Evolutionary conservation across 2,888 invertebrate species (phyloP).

Genomic region (Thera britannica): DNA sequence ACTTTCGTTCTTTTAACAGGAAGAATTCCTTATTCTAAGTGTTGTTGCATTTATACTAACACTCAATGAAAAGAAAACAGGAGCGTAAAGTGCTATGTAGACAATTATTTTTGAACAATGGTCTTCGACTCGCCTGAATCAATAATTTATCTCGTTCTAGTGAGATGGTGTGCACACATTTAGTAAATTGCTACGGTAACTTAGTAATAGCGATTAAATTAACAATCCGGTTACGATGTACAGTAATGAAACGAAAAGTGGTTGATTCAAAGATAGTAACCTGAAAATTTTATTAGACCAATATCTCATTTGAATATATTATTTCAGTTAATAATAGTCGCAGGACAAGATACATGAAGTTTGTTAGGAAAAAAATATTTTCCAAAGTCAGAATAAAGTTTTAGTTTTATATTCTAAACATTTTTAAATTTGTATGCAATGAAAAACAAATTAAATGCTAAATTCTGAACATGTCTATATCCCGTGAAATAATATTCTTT

Average conservation of each 20-base stretch:
- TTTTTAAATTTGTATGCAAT: too few relatives aligned
- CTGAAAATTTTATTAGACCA: not conserved
- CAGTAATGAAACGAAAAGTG: conserved; percentile 38
- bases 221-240: conserved; percentile 34
- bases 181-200: not conserved
- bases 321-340: not conserved
- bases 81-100: not conserved
- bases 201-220: conserved; percentile 27
- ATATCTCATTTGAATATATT: not conserved
- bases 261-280: not conserved
- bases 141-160: not conserved
- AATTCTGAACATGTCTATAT: not conserved
- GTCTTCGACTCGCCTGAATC: not conserved
- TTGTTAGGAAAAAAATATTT: not conserved
- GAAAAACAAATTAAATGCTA: not conserved
- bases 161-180: not conserved
- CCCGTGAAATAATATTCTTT: not conserved
- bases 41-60: too few relatives aligned
- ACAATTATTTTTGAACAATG: not conserved
- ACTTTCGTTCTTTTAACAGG: too few relatives aligned
- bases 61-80: too few relatives aligned
- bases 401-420: not conserved
- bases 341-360: not conserved
- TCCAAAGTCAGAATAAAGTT: conserved; percentile 1
- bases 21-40: too few relatives aligned